Conservation (phyloP, 1,140 invertebrate genomes). For the Drosophila equinoxialis region DNA sequence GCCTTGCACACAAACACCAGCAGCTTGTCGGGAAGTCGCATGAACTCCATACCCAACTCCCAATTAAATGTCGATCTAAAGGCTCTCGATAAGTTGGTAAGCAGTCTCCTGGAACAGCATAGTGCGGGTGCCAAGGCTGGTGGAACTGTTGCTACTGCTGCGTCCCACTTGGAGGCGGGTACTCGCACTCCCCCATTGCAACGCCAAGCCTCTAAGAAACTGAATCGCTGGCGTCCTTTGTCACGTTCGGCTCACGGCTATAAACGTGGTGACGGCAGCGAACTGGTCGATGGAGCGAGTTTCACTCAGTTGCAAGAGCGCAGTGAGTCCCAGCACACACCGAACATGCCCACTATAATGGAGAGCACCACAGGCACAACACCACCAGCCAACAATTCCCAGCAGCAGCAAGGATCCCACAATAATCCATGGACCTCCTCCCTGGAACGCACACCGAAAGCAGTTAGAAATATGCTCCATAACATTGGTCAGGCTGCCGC, state of each 20-base stretch:
- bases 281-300: slow-evolving; percentile 30
- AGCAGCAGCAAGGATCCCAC: slow-evolving; percentile 33
- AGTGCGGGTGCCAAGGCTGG: slow-evolving; percentile 24
- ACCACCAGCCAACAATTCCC: slow-evolving; percentile 46
- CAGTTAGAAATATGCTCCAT: slow-evolving; percentile 57
- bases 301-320: slow-evolving; percentile 67
- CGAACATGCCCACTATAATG: slow-evolving; percentile 80
- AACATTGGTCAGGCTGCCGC: slow-evolving; percentile 34
- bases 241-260: slow-evolving; percentile 76
- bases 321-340: slow-evolving; percentile 49
- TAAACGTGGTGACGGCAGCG: slow-evolving; percentile 38
- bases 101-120: slow-evolving; percentile 73
- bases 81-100: slow-evolving; percentile 76
- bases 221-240: slow-evolving; percentile 75
- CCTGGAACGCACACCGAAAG: slow-evolving; percentile 54
- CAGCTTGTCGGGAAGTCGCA: slow-evolving; percentile 68
- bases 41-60: slow-evolving; percentile 74
- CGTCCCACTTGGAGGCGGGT: slow-evolving; percentile 28
- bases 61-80: slow-evolving; percentile 75
- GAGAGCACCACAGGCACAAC: slow-evolving; percentile 59
- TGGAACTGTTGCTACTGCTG: slow-evolving; percentile 8
- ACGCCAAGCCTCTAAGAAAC: slow-evolving; percentile 65
- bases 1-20: slow-evolving; percentile 47
- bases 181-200: slow-evolving; percentile 56
- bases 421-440: slow-evolving; percentile 59